Evolutionary conservation across 2,888 invertebrate species (phyloP).

Genomic region (Agonum fuliginosum): DNA sequence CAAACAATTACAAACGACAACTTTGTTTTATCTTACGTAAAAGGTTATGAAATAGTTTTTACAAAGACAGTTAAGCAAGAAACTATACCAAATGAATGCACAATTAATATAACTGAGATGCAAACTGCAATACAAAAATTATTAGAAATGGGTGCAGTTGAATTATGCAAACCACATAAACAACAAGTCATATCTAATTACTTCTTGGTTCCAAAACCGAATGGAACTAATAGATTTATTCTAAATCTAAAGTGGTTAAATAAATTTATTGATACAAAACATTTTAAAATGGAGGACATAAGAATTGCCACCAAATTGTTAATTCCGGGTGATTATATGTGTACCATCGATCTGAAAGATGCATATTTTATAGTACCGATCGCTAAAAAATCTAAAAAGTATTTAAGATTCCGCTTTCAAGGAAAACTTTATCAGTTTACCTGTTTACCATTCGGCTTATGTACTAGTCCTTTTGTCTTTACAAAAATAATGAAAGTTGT

Average conservation of each 20-base stretch:
- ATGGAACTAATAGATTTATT: not conserved
- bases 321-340: too few species aligned
- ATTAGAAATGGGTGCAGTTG: not conserved
- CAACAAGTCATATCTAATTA: not conserved
- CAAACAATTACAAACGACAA: not conserved
- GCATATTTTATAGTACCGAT: too few species aligned
- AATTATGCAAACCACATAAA: not conserved
- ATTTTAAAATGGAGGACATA: not conserved
- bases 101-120: too few species aligned
- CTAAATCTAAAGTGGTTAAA: not conserved
- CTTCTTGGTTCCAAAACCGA: not conserved
- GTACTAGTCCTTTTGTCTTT: constrained; percentile 60
- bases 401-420: not conserved
- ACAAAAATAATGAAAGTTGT: constrained; percentile 62
- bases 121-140: not conserved
- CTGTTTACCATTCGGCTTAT: constrained; percentile 61
- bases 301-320: too few species aligned
- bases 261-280: not conserved
- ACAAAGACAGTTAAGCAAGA: too few species aligned
- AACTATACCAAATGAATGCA: too few species aligned
- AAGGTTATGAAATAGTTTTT: not conserved
- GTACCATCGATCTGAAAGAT: too few species aligned
- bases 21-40: not conserved
- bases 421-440: constrained; percentile 57
- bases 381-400: not conserved